A percentile compares a stretch with the other conserved stretches of the same genome.
phyloP scores from a whole-genome alignment of 2,888 invertebrate species.

The Helleia helle region DNA sequence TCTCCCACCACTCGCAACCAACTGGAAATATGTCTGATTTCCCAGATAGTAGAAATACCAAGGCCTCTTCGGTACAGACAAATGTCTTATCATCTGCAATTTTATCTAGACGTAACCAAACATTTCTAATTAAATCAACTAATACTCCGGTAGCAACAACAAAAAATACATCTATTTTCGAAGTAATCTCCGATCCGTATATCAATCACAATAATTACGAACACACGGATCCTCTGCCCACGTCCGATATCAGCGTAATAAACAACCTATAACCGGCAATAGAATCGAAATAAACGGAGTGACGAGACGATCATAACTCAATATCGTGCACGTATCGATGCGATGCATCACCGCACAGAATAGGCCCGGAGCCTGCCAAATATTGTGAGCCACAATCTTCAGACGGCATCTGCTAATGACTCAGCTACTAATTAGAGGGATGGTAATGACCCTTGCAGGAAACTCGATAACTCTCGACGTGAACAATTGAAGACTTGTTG shows the following conservation, averaged over 20 bases:
- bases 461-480: slow-evolving; percentile 6
- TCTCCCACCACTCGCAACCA: too few relatives aligned
- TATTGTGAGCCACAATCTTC: slow-evolving; percentile 16
- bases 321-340: slow-evolving; percentile 14
- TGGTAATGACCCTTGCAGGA: slow-evolving; percentile 8
- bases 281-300: slow-evolving; percentile 28
- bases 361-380: slow-evolving; percentile 25
- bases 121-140: neutral
- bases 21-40: too few relatives aligned
- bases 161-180: neutral
- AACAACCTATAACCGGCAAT: slow-evolving; percentile 24
- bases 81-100: too few relatives aligned
- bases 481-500: neutral
- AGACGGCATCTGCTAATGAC: slow-evolving; percentile 14
- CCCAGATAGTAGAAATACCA: too few relatives aligned
- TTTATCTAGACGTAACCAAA: neutral
- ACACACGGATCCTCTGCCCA: neutral
- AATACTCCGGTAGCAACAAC: neutral
- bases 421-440: slow-evolving; percentile 7
- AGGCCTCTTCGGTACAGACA: too few relatives aligned
- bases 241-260: slow-evolving; percentile 21
- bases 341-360: slow-evolving; percentile 24
- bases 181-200: neutral
- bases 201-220: neutral
- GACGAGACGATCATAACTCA: slow-evolving; percentile 27